Evolutionary conservation across 2,888 invertebrate genomes (phyloP).

Genomic region (Bellardia pandia): DNA sequence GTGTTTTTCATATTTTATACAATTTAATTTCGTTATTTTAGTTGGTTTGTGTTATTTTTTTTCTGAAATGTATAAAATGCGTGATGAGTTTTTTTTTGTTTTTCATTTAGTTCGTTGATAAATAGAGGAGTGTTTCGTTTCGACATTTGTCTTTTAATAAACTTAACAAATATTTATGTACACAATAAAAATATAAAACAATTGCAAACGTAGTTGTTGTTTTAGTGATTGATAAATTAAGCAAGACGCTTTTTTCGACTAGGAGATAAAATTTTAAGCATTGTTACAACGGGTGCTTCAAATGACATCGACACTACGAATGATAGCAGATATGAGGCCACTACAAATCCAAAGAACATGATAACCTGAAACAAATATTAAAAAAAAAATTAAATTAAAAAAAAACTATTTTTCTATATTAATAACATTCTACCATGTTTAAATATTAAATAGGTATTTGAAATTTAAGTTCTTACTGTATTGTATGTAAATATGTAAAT

Average conservation of each 20-base stretch:
- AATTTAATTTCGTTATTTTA: not conserved
- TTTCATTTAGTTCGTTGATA: slow-evolving; percentile 52
- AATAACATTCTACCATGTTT: no score
- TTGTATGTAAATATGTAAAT: no score
- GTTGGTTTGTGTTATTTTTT: slow-evolving; percentile 1
- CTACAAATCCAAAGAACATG: slow-evolving; percentile 92
- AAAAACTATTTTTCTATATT: no score
- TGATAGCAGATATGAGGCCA: slow-evolving; percentile 90
- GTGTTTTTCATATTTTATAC: not conserved
- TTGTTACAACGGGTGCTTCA: slow-evolving; percentile 93
- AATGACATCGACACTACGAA: slow-evolving; percentile 92
- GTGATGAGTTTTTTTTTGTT: slow-evolving; percentile 28
- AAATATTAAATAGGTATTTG: no score
- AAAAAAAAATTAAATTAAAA: not conserved
- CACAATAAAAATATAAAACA: slow-evolving; percentile 70
- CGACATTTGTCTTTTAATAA: slow-evolving; percentile 45
- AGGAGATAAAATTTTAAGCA: slow-evolving; percentile 89
- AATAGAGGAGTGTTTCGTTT: slow-evolving; percentile 55
- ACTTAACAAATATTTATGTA: slow-evolving; percentile 72
- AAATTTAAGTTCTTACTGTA: no score
- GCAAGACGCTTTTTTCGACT: slow-evolving; percentile 84
- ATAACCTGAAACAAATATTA: slow-evolving; percentile 86
- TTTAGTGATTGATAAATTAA: slow-evolving; percentile 71
- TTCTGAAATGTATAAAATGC: slow-evolving; percentile 4
- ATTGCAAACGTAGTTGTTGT: slow-evolving; percentile 66